A percentile compares a stretch with the other conserved stretches of the same genome.
Evolutionary conservation across 2,888 invertebrate genomes (phyloP).

Genomic region (Eristalis pertinax): DNA sequence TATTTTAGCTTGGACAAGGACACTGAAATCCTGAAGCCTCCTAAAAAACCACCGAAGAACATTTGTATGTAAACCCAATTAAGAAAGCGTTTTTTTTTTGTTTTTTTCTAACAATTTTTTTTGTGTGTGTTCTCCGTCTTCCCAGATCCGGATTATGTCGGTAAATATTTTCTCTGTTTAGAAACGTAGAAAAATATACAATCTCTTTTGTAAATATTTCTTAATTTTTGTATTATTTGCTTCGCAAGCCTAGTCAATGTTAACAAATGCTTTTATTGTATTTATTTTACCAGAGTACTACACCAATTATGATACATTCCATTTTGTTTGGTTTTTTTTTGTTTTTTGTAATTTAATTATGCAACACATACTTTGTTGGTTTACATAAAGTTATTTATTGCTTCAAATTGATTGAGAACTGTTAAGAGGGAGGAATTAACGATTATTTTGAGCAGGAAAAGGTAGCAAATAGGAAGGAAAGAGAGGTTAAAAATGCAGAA

Average conservation of each 20-base stretch:
- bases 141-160: conserved; percentile 5
- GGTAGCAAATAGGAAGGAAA: background rate
- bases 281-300: conserved; percentile 12
- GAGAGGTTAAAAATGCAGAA: too few relatives aligned
- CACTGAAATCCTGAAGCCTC: background rate
- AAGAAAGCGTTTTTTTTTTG: background rate
- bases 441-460: background rate
- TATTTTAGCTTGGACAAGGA: too few relatives aligned
- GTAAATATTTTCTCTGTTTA: conserved; percentile 38
- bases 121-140: background rate
- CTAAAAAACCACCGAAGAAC: background rate
- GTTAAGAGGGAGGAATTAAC: background rate
- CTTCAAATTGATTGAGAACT: background rate
- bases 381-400: conserved; percentile 18
- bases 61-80: background rate
- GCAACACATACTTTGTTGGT: background rate
- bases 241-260: conserved; percentile 3
- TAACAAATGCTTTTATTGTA: conserved; percentile 7
- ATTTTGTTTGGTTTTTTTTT: too few relatives aligned
- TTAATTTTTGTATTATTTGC: background rate
- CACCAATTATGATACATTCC: conserved; percentile 28
- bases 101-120: background rate
- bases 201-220: conserved; percentile 13
- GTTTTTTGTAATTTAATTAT: background rate
- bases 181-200: conserved; percentile 70